Conservation (phyloP, 92 coral and sea anemone species). For the Nematostella vectensis region DNA sequence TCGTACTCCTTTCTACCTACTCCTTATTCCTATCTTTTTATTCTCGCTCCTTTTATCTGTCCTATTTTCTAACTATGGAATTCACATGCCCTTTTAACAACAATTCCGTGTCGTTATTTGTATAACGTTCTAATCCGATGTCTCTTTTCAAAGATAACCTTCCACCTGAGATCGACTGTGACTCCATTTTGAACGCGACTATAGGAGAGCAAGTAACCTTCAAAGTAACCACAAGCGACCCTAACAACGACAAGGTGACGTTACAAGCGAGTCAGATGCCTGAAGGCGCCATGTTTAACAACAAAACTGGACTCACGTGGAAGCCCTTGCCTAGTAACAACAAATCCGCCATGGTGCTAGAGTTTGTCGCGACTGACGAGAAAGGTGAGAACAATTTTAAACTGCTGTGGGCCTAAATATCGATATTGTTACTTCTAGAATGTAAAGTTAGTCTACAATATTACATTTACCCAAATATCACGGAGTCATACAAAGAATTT, state of each 20-base stretch:
- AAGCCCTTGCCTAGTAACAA: constrained; percentile 22
- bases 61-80: too few species aligned
- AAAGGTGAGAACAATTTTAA: constrained; percentile 14
- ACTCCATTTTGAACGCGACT: constrained; percentile 24
- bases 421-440: too few species aligned
- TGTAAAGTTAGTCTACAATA: too few species aligned
- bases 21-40: too few species aligned
- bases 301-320: constrained; percentile 25
- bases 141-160: constrained; percentile 44
- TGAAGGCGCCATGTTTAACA: constrained; percentile 35
- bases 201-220: constrained; percentile 13
- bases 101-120: too few species aligned
- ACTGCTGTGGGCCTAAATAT: too few species aligned
- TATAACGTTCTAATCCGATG: too few species aligned
- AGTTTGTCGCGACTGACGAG: constrained; percentile 43
- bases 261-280: constrained; percentile 35
- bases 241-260: constrained; percentile 46
- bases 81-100: too few species aligned
- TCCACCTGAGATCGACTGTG: constrained; percentile 47
- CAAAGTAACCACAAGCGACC: constrained; percentile 29
- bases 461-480: too few species aligned
- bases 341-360: constrained; percentile 15
- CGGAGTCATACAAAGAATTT: too few species aligned
- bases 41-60: too few species aligned
- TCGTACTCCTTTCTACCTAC: too few species aligned